phyloP scores from a whole-genome alignment of 2,113 vertebrate genomes.

The Ailurus styani region DNA sequence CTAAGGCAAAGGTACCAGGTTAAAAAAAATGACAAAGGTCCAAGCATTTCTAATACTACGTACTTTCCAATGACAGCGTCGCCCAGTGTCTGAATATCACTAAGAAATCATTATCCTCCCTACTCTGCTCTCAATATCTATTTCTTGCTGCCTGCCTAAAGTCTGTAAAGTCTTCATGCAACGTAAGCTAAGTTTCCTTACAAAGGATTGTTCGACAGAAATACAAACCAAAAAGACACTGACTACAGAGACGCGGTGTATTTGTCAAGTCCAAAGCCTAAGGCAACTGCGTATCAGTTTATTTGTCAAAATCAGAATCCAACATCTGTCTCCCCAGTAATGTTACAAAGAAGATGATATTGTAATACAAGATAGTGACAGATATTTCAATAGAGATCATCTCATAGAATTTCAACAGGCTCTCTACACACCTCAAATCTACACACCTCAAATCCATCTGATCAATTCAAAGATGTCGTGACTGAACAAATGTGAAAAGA shows the following conservation, averaged over 20 bases:
- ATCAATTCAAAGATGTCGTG: neutral
- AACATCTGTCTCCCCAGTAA: neutral
- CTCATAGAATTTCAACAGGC: neutral
- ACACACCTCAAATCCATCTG: neutral
- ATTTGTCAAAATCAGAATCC: constrained; percentile 34
- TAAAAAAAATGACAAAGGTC: neutral
- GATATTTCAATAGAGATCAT: neutral
- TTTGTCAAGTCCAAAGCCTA: neutral
- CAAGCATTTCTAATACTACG: neutral
- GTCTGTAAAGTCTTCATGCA: neutral
- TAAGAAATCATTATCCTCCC: neutral
- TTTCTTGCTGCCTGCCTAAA: neutral
- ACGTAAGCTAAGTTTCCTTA: neutral
- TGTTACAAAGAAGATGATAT: neutral
- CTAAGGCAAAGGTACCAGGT: neutral
- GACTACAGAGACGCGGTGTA: neutral
- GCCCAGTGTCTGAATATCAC: neutral
- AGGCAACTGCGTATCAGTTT: neutral
- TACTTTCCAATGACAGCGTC: neutral
- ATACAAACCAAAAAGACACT: neutral
- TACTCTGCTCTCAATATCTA: neutral
- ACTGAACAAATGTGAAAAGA: neutral
- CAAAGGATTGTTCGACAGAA: neutral
- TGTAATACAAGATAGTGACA: neutral
- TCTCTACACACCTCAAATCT: constrained; percentile 14